Evolutionary conservation across 2,888 invertebrate genomes (phyloP).

Genomic region (Euspilapteryx auroguttella): DNA sequence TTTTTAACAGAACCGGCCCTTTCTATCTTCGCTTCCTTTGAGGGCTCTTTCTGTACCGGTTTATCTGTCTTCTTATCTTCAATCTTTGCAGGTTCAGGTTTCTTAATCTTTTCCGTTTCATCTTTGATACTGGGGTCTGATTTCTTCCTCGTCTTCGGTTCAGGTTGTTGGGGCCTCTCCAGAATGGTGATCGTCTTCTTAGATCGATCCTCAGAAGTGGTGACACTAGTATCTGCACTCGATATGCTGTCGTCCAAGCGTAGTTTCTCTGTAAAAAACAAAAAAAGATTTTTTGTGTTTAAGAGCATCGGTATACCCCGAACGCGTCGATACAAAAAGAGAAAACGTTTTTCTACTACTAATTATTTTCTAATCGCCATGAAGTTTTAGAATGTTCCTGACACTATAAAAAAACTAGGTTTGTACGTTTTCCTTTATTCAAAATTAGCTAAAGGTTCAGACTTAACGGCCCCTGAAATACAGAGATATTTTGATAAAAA

Average conservation of each 20-base stretch:
- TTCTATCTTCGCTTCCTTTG: slow-evolving; percentile 20
- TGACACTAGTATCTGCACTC: slow-evolving; percentile 23
- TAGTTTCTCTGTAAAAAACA: slow-evolving; percentile 15
- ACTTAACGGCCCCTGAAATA: no score
- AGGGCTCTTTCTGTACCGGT: slow-evolving; percentile 11
- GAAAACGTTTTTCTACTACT: no score
- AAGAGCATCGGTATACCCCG: not conserved
- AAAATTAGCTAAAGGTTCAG: not conserved
- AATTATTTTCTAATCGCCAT: no score
- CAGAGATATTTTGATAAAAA: no score
- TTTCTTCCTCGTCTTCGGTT: slow-evolving; percentile 34
- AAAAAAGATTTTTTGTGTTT: not conserved
- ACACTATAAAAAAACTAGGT: no score
- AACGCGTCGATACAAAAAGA: not conserved
- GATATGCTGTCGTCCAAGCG: slow-evolving; percentile 23
- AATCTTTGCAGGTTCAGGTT: slow-evolving; percentile 27
- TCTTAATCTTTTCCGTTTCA: slow-evolving; percentile 20
- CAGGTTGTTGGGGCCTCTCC: slow-evolving; percentile 12
- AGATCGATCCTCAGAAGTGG: slow-evolving; percentile 22
- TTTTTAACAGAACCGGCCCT: slow-evolving; percentile 19
- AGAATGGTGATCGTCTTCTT: slow-evolving; percentile 16
- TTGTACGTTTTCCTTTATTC: no score
- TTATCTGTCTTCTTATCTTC: slow-evolving; percentile 25
- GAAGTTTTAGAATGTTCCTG: no score
- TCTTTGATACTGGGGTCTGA: slow-evolving; percentile 46